Conservation (phyloP, 2,113 vertebrate species). For the Numida meleagris region DNA sequence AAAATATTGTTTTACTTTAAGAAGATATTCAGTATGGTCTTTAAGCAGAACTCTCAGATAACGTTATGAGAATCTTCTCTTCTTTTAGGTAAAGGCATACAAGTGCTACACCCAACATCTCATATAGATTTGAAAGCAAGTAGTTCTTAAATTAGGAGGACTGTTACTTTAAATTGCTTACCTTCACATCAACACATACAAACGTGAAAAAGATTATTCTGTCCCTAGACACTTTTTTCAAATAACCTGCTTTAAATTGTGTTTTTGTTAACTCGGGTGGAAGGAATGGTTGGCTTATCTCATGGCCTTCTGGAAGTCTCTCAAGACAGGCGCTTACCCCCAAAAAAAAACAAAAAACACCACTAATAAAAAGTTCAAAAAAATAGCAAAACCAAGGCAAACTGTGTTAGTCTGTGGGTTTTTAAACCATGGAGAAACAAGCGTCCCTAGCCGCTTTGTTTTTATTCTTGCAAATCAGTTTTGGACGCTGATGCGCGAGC, state of each 20-base stretch:
- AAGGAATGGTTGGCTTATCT: neutral
- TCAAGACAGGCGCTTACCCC: neutral
- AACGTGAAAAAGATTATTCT: neutral
- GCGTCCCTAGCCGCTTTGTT: too few relatives aligned
- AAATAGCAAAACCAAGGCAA: neutral
- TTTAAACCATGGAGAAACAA: neutral
- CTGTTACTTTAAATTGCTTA: neutral
- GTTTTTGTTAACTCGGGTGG: too few relatives aligned
- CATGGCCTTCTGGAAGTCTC: neutral
- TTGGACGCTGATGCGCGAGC: too few relatives aligned
- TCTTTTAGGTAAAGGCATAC: neutral
- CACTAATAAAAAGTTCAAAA: neutral
- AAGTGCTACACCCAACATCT: neutral
- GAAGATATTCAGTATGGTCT: neutral
- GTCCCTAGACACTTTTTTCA: too few relatives aligned
- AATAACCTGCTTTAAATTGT: neutral
- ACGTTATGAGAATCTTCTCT: fast-evolving
- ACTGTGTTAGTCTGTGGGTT: neutral
- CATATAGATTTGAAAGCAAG: neutral
- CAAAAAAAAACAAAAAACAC: neutral
- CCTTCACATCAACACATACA: neutral
- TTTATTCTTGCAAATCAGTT: neutral
- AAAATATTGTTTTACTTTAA: neutral
- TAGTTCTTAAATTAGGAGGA: neutral
- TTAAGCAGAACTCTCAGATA: neutral